These are phyloP conservation scores for Drosophila gunungcola DNA, from an alignment of 1,140 invertebrate species.

Conservation along the genomic window DNA sequence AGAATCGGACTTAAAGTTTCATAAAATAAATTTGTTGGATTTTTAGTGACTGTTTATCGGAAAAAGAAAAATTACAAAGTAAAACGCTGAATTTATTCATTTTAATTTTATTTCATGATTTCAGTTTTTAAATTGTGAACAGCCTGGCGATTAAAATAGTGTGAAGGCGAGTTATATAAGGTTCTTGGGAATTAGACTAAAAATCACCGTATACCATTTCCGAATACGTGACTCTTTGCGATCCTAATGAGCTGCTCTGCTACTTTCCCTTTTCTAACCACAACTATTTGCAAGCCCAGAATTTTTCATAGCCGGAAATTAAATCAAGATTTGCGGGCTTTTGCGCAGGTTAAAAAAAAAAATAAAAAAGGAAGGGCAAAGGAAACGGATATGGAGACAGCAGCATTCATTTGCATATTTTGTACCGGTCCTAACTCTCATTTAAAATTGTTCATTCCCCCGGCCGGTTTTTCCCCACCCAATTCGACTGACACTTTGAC, in stretches of 20 bases:
- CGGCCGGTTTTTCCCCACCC: conserved; percentile 1
- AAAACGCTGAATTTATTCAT: no score
- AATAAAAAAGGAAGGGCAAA: background rate
- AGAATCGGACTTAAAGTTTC: no score
- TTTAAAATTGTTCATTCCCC: conserved; percentile 17
- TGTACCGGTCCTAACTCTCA: conserved; percentile 38
- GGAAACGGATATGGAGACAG: conserved; percentile 2
- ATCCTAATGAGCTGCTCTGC: conserved; percentile 52
- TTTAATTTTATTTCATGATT: no score
- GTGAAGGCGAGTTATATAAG: no score
- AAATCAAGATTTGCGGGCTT: conserved; percentile 74
- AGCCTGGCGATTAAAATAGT: no score
- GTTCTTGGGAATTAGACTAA: background rate
- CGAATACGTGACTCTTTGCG: conserved; percentile 15
- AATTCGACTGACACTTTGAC: conserved; percentile 56
- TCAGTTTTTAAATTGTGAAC: no score
- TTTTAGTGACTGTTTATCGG: no score
- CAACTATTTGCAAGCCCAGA: conserved; percentile 54
- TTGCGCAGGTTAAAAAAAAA: conserved; percentile 12
- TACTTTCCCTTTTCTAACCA: background rate
- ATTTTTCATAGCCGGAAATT: conserved; percentile 64
- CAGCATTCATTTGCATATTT: conserved; percentile 72
- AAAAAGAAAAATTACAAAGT: no score
- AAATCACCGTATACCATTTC: background rate
- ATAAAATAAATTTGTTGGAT: no score